Evolutionary conservation across 2,797 vertebrate genomes (phyloP).

Genomic region (Tragelaphus oryx): DNA sequence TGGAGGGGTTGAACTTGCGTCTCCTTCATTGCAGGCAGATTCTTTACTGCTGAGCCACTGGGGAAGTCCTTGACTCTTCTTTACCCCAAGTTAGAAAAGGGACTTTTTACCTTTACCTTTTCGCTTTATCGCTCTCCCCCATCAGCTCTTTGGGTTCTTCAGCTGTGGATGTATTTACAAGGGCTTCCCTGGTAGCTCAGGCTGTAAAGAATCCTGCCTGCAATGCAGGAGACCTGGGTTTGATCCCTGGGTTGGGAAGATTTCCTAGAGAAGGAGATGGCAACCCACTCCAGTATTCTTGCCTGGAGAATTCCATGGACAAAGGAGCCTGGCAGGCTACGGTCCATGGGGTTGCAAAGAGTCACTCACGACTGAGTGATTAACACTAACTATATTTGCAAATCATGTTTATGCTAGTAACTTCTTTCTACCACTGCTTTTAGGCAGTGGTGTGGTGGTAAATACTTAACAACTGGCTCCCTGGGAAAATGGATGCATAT

Average conservation of each 20-base stretch:
- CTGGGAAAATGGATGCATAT: background rate
- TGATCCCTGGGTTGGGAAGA: background rate
- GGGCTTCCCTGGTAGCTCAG: background rate
- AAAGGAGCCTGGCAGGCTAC: background rate
- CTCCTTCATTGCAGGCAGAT: background rate
- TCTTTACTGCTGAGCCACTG: background rate
- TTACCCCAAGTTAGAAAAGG: background rate
- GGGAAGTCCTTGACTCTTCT: background rate
- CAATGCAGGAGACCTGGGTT: background rate
- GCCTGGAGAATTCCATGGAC: background rate
- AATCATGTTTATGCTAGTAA: background rate
- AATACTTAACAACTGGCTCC: background rate
- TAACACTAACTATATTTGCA: background rate
- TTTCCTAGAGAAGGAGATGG: background rate
- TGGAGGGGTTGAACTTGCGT: fast-evolving
- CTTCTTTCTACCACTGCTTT: background rate
- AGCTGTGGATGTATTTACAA: background rate
- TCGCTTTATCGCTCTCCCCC: background rate
- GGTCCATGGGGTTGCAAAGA: background rate
- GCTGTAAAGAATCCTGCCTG: background rate
- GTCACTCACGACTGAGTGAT: background rate
- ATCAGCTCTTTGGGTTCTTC: background rate
- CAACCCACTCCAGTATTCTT: background rate
- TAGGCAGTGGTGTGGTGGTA: background rate
- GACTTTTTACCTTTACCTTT: background rate